Base-by-base conservation (phyloP, 2,888 invertebrate species). In the Leucophenga maculata region DNA sequence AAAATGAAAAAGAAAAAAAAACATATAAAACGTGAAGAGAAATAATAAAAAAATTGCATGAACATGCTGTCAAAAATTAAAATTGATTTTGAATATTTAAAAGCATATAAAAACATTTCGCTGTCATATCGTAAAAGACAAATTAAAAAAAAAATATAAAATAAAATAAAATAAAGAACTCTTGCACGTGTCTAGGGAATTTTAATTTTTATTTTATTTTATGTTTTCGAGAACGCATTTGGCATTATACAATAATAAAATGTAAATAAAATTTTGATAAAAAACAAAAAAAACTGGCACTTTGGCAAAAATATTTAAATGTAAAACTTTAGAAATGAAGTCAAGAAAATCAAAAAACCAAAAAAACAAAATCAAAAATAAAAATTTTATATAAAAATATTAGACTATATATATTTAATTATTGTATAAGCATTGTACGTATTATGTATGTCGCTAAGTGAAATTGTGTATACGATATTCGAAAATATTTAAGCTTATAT, bases 381-480 rank as follows among this genome's bases (percentile, higher is more conserved):
- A 9, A 54, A 16, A 65, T 39, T 18, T 46, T 32, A 54, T n/a
- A 44, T 32, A 32, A n/a, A 18, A 9, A 54, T 16, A 65, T 39
- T 18, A 16, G 14, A 20, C 26, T 20, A 54, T 54, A 26, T 4
- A 14, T 59, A 59, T 32, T 59, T 59, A 31, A 39, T 39, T 39
- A 39, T 26, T 26, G 26, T 26, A 26, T 39, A 39, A 39, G 39
- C 39, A 39, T 39, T 39, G 39, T 39, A 11, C 11, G 32, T 39
- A 39, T 39, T 62, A 62, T 18, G 26, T 55, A 22, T 55, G 20
- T 9, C 20, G 55, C 20, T 26, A 74, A 75, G 70, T 70, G 14
- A 74, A 77, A 76, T 74, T 77, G 84, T 77, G 84, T 82, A 82
- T 82, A 82, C 82, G 82, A 82, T 84, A 78, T 75, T 81, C 73